Percentiles rank a stretch among this genome's conserved stretches.
phyloP scores from a whole-genome alignment of 2,888 invertebrate genomes.

The Atherix ibis region DNA sequence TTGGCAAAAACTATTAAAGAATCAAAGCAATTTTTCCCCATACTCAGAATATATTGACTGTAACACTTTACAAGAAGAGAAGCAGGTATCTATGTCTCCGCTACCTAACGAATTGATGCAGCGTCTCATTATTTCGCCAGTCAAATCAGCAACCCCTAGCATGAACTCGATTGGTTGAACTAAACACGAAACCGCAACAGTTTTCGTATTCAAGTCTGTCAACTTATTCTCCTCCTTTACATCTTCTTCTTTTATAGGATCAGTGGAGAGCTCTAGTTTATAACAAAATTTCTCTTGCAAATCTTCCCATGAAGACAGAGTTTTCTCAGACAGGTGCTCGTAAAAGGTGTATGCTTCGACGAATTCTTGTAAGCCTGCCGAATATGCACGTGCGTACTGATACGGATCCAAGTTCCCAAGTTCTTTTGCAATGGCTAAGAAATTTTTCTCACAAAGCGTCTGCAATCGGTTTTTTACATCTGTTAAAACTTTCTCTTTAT shows the following conservation, averaged over 20 bases:
- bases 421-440: conserved; percentile 56
- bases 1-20: neutral
- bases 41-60: conserved; percentile 33
- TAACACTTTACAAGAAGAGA: conserved; percentile 54
- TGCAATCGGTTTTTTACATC: conserved; percentile 53
- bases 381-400: conserved; percentile 50
- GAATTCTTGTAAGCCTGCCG: conserved; percentile 57
- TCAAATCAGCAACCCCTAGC: conserved; percentile 71
- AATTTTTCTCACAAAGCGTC: conserved; percentile 37
- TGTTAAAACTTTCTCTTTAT: conserved; percentile 36
- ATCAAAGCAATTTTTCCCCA: neutral
- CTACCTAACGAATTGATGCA: conserved; percentile 68
- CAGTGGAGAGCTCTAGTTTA: conserved; percentile 8
- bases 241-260: conserved; percentile 3
- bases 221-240: conserved; percentile 1
- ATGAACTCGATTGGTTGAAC: conserved; percentile 42
- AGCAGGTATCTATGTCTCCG: conserved; percentile 58
- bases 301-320: conserved; percentile 42
- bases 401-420: conserved; percentile 53
- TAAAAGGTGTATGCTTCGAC: conserved; percentile 72
- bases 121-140: conserved; percentile 80
- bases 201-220: neutral
- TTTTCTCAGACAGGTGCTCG: conserved; percentile 44
- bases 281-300: conserved; percentile 41
- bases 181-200: conserved; percentile 15